phyloP scores from a whole-genome alignment of 2,113 vertebrate genomes.

The Silurus asotus region DNA sequence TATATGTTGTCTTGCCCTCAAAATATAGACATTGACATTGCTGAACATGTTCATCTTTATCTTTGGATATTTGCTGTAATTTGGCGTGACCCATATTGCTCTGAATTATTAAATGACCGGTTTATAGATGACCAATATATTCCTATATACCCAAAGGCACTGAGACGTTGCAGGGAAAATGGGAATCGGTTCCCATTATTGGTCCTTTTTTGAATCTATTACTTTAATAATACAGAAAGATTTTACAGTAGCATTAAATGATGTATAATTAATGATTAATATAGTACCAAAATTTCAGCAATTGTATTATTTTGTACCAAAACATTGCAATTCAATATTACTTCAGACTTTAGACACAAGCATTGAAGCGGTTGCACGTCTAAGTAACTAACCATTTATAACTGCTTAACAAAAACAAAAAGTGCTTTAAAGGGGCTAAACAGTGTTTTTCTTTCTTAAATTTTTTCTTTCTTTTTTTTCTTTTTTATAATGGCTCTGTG shows the following conservation, averaged over 20 bases:
- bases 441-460: neutral
- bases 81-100: neutral
- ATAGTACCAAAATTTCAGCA: neutral
- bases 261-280: neutral
- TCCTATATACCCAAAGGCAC: neutral
- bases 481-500: constrained; percentile 23
- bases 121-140: neutral
- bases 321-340: neutral
- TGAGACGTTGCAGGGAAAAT: neutral
- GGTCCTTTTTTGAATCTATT: neutral
- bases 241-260: neutral
- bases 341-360: neutral
- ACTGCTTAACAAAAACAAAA: neutral
- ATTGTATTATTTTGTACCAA: neutral
- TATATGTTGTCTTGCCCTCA: neutral
- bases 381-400: neutral
- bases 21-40: neutral
- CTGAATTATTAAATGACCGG: neutral
- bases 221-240: neutral
- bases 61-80: neutral
- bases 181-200: neutral
- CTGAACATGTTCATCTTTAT: neutral
- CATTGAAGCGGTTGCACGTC: neutral
- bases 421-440: constrained; percentile 10
- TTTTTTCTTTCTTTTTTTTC: neutral